phyloP scores from a whole-genome alignment of 2,888 invertebrate species.

The Acrobeloides nanus region DNA sequence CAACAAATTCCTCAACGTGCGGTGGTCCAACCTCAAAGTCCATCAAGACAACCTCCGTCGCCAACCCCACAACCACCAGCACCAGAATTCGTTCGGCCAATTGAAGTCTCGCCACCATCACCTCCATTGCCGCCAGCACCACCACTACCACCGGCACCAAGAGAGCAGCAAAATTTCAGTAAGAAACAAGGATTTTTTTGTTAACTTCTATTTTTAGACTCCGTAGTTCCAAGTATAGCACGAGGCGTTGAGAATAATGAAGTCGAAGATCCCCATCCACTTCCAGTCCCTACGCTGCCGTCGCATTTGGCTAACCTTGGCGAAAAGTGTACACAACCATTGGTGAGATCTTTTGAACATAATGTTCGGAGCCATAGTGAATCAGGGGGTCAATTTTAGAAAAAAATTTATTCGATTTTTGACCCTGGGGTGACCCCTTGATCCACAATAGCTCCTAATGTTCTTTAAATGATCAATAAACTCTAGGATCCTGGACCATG shows the following conservation, averaged over 20 bases:
- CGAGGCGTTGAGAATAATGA: not conserved
- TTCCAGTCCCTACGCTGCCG: conserved; percentile 6
- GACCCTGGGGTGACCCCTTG: no score
- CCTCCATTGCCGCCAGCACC: not conserved
- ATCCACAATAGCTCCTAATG: no score
- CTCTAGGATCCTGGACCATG: conserved; percentile 52
- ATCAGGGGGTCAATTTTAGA: no score
- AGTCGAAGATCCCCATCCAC: conserved; percentile 9
- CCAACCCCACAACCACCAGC: not conserved
- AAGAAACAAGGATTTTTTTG: no score
- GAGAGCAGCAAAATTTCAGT: not conserved
- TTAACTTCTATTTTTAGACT: not conserved
- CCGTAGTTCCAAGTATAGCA: not conserved
- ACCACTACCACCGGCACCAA: not conserved
- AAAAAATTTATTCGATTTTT: no score
- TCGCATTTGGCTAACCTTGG: conserved; percentile 23
- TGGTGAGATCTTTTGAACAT: conserved; percentile 22
- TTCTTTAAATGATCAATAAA: not conserved
- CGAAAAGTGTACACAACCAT: conserved; percentile 50
- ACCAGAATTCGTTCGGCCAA: not conserved
- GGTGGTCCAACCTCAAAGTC: conserved; percentile 10
- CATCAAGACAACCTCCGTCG: not conserved
- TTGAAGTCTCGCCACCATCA: conserved; percentile 8
- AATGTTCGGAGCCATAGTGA: no score
- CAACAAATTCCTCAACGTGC: conserved; percentile 8